Conservation (phyloP, 2,113 vertebrate genomes). For the Saguinus imperator region DNA sequence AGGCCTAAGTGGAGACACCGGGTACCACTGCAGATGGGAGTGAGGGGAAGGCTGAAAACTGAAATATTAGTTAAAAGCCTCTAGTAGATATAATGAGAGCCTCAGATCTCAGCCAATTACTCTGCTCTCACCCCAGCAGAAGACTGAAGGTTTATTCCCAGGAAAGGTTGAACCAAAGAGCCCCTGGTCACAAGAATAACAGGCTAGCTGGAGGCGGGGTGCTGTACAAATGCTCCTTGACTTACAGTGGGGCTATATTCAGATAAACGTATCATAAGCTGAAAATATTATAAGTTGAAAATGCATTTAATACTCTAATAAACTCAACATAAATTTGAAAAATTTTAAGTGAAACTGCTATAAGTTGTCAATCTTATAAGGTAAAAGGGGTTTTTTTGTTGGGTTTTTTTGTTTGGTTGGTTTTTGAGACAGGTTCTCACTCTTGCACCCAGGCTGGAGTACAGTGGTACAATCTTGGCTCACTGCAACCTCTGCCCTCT, state of each 20-base stretch:
- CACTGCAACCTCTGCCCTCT: no score
- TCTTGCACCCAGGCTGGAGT: no score
- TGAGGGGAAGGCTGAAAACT: neutral
- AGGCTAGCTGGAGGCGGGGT: neutral
- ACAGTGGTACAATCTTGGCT: no score
- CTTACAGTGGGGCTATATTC: neutral
- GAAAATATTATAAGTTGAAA: neutral
- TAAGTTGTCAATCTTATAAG: no score
- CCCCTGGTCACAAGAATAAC: neutral
- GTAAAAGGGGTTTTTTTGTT: no score
- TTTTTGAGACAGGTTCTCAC: no score
- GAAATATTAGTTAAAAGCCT: neutral
- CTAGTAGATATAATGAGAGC: neutral
- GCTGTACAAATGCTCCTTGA: neutral
- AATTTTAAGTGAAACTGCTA: neutral
- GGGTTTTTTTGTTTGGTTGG: no score
- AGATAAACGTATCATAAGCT: neutral
- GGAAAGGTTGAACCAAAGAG: neutral
- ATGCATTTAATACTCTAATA: neutral
- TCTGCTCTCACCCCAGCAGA: neutral
- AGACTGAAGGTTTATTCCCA: neutral
- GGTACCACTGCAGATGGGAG: neutral
- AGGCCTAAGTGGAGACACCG: neutral
- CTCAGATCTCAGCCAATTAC: neutral
- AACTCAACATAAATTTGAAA: neutral